Evolutionary conservation across 35 echinoderm and acorn worm species (phyloP).

Genomic region (Ophiothrix spiculata): DNA sequence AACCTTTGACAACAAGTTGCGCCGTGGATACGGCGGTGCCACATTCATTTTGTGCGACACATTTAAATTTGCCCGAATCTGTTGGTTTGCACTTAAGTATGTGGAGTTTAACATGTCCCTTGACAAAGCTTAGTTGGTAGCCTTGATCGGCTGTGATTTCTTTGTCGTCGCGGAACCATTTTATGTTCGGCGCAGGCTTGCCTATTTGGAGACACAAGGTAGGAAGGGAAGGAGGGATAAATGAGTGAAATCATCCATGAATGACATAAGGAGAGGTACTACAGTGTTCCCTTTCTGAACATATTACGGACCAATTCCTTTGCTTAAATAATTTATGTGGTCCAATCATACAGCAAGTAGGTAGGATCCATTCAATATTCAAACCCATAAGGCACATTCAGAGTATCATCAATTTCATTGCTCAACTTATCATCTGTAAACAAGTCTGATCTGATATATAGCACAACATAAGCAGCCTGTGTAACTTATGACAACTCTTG

Average conservation of each 20-base stretch:
- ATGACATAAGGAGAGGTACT: background rate
- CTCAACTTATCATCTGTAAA: too few species aligned
- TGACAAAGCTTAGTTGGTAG: conserved; percentile 63
- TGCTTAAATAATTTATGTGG: too few species aligned
- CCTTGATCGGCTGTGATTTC: conserved; percentile 52
- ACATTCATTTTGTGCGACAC: conserved; percentile 56
- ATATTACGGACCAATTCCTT: too few species aligned
- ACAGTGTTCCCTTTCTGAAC: too few species aligned
- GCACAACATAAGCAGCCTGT: too few species aligned
- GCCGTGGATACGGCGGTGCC: conserved; percentile 76
- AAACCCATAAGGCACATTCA: too few species aligned
- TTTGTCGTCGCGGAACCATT: conserved; percentile 91
- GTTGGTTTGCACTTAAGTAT: conserved; percentile 44
- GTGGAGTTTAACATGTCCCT: conserved; percentile 52
- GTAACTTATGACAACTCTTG: too few species aligned
- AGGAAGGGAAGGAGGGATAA: conserved; percentile 21
- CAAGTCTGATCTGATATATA: too few species aligned
- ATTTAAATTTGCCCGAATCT: conserved; percentile 79
- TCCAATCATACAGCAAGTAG: too few species aligned
- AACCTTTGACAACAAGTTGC: conserved; percentile 74
- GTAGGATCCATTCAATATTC: too few species aligned
- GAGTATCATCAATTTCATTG: too few species aligned
- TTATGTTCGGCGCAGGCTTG: conserved; percentile 66
- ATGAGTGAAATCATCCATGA: background rate
- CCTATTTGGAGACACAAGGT: conserved; percentile 34